phyloP scores from a whole-genome alignment of 2,797 vertebrate species.

The Semotilus atromaculatus region DNA sequence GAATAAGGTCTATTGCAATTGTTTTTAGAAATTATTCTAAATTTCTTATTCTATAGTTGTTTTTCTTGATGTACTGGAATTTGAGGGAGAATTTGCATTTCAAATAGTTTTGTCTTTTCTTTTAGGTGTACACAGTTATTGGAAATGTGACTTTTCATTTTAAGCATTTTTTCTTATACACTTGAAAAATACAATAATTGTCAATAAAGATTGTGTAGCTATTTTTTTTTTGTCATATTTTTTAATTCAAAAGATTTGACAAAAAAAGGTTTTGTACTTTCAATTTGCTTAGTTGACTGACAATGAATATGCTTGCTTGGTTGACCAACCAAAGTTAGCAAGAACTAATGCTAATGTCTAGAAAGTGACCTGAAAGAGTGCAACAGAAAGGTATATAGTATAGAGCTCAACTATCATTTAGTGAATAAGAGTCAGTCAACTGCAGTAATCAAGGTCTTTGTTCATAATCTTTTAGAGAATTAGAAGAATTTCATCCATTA shows the following conservation, averaged over 20 bases:
- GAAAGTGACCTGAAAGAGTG: neutral
- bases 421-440: neutral
- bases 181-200: neutral
- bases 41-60: no score
- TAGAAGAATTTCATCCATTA: constrained; percentile 9
- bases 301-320: no score
- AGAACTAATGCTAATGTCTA: neutral
- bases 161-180: no score
- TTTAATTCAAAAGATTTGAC: no score
- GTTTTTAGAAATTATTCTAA: neutral
- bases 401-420: neutral
- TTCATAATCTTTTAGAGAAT: constrained; percentile 1
- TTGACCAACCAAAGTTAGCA: no score
- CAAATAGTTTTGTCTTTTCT: no score
- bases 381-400: neutral
- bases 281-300: no score
- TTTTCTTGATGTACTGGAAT: neutral
- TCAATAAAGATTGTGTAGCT: neutral
- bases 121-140: no score
- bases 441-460: neutral
- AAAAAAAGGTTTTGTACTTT: no score
- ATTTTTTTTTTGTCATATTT: no score
- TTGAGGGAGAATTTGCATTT: neutral
- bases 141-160: no score
- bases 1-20: no score